These are phyloP conservation scores for Rhyzopertha dominica DNA, from an alignment of 1,140 invertebrate genomes.

Conservation along the genomic window DNA sequence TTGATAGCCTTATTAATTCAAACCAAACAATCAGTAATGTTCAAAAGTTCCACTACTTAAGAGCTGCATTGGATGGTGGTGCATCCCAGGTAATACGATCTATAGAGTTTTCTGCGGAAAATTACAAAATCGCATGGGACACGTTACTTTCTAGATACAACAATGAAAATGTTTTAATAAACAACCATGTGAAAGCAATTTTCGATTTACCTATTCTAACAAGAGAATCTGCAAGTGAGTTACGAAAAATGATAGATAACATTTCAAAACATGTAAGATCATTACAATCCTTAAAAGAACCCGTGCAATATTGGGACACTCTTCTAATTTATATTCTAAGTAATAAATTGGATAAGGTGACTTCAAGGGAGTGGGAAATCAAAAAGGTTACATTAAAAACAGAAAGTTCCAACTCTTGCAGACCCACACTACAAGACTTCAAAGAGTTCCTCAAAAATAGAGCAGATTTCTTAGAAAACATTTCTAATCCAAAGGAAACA, in stretches of 20 bases:
- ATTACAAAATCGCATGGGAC: constrained; percentile 36
- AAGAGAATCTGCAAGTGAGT: constrained; percentile 5
- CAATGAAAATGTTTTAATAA: constrained; percentile 24
- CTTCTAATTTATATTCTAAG: too few species aligned
- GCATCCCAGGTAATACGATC: constrained; percentile 27
- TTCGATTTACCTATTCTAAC: constrained; percentile 4
- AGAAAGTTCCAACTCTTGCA: too few species aligned
- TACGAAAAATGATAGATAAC: constrained; percentile 4
- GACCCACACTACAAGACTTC: too few species aligned
- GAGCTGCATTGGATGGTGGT: constrained; percentile 28
- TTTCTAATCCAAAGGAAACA: too few species aligned
- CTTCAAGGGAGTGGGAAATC: too few species aligned
- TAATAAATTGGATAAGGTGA: too few species aligned
- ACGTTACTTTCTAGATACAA: constrained; percentile 33
- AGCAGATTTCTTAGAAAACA: too few species aligned
- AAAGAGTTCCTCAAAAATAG: too few species aligned
- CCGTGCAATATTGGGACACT: too few species aligned
- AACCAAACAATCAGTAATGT: constrained; percentile 18
- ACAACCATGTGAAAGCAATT: constrained; percentile 15
- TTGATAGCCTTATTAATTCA: constrained; percentile 19
- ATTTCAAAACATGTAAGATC: constrained; percentile 6
- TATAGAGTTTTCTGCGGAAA: constrained; percentile 27
- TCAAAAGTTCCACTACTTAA: constrained; percentile 33
- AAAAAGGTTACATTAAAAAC: too few species aligned
- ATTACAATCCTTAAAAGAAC: constrained; percentile 7